Evolutionary conservation across 2,113 vertebrate genomes (phyloP), one percentile per base, ranked within the genome.

Genomic region (Sinocyclocheilus rhinocerous): DNA sequence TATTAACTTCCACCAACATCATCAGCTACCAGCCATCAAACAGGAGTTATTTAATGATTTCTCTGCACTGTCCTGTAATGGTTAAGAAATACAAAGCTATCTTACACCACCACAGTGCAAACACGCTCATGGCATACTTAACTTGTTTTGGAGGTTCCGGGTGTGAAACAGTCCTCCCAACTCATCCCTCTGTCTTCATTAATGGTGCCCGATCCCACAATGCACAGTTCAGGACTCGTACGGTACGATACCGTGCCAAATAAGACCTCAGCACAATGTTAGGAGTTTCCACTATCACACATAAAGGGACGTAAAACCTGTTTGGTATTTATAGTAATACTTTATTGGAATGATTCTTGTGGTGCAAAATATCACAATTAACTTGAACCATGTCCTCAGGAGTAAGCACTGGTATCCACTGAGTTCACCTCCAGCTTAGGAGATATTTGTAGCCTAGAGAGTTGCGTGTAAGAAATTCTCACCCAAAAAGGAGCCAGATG

Each of bases 281-380:
- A 76, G 16, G 24, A 12, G 26, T 55, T 77, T 57, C 52, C 52
- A 8, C 2, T 10, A n/a, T 61, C 9, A 42, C 24, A 11, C 48
- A 80, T 16, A 24, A 72, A 36, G 1, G 22, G 22, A 73, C 50
- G 22, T 4, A 1, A 39, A 42, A 18, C 57, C 83, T 0, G 2
- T 57, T 69, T 79, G 85, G 83, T 92, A 91, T 93, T 93, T 89
- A 91, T 91, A 94, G 91, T 94, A 93, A 94, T 93, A 94, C 93
- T 94, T 94, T 95, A 95, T 95, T 95, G 93, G 93, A 95, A 93
- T 93, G 92, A 94, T 94, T 92, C 87, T 94, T 88, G 93, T 92
- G 93, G 94, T 94, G 93, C 91, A 94, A 95, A 94, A 95, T 93
- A 93, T 93, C 91, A 93, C 93, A 93, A 79, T 76, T 83, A 42